These are phyloP conservation scores for Coenobita brevimanus DNA, from an alignment of 1,140 invertebrate species.

Conservation along the genomic window DNA sequence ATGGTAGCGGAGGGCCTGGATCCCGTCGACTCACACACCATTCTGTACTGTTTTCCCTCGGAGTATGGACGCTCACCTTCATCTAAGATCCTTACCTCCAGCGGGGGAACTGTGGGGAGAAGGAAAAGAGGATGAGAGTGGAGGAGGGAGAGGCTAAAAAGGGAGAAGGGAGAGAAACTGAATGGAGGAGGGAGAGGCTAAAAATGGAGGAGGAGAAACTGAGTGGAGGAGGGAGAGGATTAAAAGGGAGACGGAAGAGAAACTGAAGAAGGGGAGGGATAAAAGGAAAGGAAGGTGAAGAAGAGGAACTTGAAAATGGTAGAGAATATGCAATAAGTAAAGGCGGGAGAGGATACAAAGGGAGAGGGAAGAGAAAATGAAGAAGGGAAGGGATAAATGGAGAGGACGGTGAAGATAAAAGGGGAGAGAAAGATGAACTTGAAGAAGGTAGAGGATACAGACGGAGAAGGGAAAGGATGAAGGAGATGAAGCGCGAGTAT, in stretches of 20 bases:
- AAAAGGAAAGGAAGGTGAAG: neutral
- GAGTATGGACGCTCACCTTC: constrained; percentile 80
- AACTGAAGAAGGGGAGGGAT: neutral
- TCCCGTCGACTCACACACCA: constrained; percentile 84
- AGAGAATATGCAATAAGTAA: too few relatives aligned
- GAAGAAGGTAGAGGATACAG: neutral
- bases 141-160: neutral
- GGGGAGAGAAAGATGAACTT: too few relatives aligned
- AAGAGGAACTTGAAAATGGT: neutral
- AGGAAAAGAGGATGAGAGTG: neutral
- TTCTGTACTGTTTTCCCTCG: constrained; percentile 83
- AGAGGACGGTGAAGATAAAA: neutral
- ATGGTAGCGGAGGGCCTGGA: constrained; percentile 85
- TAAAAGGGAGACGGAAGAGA: neutral
- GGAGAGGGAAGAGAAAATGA: neutral
- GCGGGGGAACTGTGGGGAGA: constrained; percentile 18
- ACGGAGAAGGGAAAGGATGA: neutral
- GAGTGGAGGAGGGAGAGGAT: neutral
- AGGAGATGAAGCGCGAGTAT: neutral
- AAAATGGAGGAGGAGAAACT: neutral
- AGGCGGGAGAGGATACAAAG: too few relatives aligned
- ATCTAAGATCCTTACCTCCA: constrained; percentile 39
- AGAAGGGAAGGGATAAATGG: neutral
- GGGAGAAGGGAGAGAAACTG: neutral
- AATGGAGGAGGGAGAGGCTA: neutral